phyloP scores from a whole-genome alignment of 2,113 vertebrate genomes.

The Tretioscincus oriximinensis region DNA sequence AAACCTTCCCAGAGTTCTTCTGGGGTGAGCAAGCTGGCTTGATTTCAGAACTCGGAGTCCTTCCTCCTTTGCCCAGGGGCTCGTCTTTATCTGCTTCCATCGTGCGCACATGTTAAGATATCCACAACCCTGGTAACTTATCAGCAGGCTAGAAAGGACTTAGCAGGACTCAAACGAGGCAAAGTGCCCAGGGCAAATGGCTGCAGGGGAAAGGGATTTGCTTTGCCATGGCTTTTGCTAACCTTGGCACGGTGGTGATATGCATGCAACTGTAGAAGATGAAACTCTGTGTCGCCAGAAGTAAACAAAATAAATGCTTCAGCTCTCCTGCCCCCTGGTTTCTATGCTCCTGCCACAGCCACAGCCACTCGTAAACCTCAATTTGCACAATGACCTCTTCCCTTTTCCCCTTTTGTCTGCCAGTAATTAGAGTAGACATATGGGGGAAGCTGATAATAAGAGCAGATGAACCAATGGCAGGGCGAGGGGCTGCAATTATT shows the following conservation, averaged over 20 bases:
- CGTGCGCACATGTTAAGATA: neutral
- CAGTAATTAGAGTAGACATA: conserved; percentile 81
- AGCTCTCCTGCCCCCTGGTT: conserved; percentile 60
- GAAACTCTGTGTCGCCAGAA: neutral
- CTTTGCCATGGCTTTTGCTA: neutral
- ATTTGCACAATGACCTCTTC: conserved; percentile 62
- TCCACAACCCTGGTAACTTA: neutral
- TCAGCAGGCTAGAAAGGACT: neutral
- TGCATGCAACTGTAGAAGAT: neutral
- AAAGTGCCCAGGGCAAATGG: neutral
- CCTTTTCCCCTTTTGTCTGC: conserved; percentile 73
- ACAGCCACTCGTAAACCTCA: conserved; percentile 69
- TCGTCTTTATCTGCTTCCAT: neutral
- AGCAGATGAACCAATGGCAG: conserved; percentile 60
- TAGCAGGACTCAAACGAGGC: neutral
- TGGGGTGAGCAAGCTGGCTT: neutral
- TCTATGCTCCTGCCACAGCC: conserved; percentile 66
- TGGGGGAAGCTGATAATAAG: conserved; percentile 73
- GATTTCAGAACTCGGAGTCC: neutral
- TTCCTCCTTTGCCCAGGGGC: neutral
- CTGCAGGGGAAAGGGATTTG: no score
- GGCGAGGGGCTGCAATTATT: conserved; percentile 24
- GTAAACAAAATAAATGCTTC: neutral
- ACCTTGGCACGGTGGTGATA: neutral
- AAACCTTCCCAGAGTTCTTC: neutral